phyloP scores from a whole-genome alignment of 2,888 invertebrate species.

The Mylabris sibirica region DNA sequence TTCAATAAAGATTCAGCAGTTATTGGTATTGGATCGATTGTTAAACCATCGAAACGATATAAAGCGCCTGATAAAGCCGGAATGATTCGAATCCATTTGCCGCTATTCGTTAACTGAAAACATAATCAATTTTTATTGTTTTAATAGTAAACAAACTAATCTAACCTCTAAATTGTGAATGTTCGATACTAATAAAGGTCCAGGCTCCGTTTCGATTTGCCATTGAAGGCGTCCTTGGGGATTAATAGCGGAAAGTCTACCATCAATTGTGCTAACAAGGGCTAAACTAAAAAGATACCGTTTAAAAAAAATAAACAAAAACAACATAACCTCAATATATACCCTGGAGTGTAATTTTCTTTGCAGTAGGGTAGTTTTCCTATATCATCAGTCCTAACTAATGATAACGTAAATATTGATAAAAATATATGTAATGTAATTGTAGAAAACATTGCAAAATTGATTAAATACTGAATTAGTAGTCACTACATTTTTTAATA shows the following conservation, averaged over 20 bases:
- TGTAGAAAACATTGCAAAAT: neutral
- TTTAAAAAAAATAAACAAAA: neutral
- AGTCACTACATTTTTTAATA: neutral
- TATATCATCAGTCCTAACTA: neutral
- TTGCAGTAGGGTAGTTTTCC: conserved; percentile 33
- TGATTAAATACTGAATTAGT: neutral
- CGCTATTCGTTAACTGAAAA: conserved; percentile 78
- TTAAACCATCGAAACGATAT: conserved; percentile 90
- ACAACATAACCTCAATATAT: conserved; percentile 31
- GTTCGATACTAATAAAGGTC: conserved; percentile 85
- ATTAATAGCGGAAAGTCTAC: conserved; percentile 83
- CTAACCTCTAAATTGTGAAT: conserved; percentile 85
- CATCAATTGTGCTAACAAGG: conserved; percentile 91
- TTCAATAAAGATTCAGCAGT: conserved; percentile 86
- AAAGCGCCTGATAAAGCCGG: conserved; percentile 92
- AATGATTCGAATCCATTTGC: conserved; percentile 87
- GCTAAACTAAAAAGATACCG: conserved; percentile 68
- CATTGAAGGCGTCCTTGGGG: conserved; percentile 76
- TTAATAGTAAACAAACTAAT: neutral
- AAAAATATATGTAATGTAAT: neutral
- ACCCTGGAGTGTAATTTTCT: conserved; percentile 30
- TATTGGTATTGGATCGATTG: conserved; percentile 86
- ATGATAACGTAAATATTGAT: neutral
- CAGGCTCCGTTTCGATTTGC: conserved; percentile 79
- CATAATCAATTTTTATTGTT: conserved; percentile 23